Base-by-base conservation (phyloP, 2,888 invertebrate species). In the Poecilobothrus nobilitatus region DNA sequence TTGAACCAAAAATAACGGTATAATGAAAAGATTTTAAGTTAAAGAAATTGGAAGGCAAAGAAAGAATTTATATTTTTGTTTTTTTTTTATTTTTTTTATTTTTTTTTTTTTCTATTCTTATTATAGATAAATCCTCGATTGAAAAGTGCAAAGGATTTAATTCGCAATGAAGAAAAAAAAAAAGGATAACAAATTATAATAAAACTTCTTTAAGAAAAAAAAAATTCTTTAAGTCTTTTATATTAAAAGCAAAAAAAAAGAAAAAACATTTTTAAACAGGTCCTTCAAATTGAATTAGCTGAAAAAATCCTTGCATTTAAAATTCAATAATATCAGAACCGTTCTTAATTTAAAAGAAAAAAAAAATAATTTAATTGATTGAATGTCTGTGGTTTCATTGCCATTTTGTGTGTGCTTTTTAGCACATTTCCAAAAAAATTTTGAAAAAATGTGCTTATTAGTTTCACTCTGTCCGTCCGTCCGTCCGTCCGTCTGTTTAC, bases 131-230 rank as follows among this genome's bases (percentile, higher is more conserved):
- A 53, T 53, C 53, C 18, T n/a, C 18, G 27, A 37, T 53, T 53
- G 53, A 53, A 53, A 53, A 53, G 53, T 53, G 53, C 53, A 53
- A 53, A 53, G 53, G 53, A 53, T 53, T 53, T 53, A 53, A 53
- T 18, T 53, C 37, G 37, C 37, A 37, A 53, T 53, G 18, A 18
- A 18, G 2, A 53, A 53, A 18, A 53, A 53, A 53, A 53, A 53
- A 53, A 53, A 53, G 53, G 18, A 53, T 6, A 44, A 44, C 44
- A 12, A 6, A 44, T 34, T 34, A 34, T 7, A 37, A 37, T 10
- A 27, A 27, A 27, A 27, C 27, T 27, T 27, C 27, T 27, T 27
- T 9, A 41, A 41, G 41, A 41, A 41, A 41, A 41, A n/a, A n/a
- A n/a, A n/a, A n/a, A n/a, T n/a, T n/a, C n/a, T n/a, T n/a, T n/a